Evolutionary conservation across 2,113 vertebrate genomes (phyloP), one percentile per base, ranked within the genome.

Genomic region (Datnioides undecimradiatus): DNA sequence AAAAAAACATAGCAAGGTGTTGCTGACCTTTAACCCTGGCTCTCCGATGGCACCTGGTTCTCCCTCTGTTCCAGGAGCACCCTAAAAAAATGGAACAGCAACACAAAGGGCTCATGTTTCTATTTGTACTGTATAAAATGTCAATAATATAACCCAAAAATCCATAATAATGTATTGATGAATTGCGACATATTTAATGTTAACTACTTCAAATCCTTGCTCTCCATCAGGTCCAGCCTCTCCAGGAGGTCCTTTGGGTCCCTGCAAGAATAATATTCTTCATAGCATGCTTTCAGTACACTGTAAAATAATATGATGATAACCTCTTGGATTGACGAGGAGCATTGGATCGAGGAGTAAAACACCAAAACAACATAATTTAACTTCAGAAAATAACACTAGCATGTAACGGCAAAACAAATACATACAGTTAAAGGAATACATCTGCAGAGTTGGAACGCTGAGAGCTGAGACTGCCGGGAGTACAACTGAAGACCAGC

Each of bases 1-100:
- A 59, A 63, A 43, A 84, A 83, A 31, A 25, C 1, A 19, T 16
- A 7, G 6, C 4, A 4, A 10, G 1, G 46, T 29, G 27, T 17
- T 43, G 74, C 80, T 91, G 91, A 98, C 97, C 96, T 98, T 97
- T 83, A 86, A 40, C 0, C 97, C 98, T 6, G 93, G 95, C 79
- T 99, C 97, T 63, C 98, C 98, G 40, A 94, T 92, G n/a, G 92
- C 84, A 76, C 98, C 98, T 45, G 88, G 67, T 67, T 98, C 97
- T 71, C 98, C 98, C 83, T 97, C 97, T 73, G 87, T 82, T 71
- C 98, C 98, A 87, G 96, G 94, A 64, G 86, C 88, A 86, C 98
- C 98, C 98, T 99, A 63, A 27, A 58, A 55, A n/a, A 65, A 73
- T 9, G 3, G 33, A 12, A 57, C 5, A 68, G 8, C 52, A 40